Base-by-base conservation (phyloP, 2,888 invertebrate species). In the Cryptocephalus primarius region DNA sequence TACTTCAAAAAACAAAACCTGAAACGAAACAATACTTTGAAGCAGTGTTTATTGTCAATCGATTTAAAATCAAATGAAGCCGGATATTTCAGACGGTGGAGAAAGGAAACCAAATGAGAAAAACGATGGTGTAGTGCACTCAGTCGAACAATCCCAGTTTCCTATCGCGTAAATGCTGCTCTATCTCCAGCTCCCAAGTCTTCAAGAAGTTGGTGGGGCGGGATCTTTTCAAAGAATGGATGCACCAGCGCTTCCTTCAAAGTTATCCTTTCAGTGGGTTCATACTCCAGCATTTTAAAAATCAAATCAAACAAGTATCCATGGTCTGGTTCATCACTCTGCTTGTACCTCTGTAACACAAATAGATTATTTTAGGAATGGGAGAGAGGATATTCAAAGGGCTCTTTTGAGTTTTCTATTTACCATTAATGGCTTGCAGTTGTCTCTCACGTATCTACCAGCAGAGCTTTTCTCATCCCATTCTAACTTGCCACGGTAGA, bases 381-480 rank as follows among this genome's bases (percentile, higher is more conserved):
- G 22, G 22, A 22, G n/a, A n/a, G n/a, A n/a, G n/a, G n/a, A n/a
- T n/a, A n/a, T n/a, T n/a, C n/a, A n/a, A n/a, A n/a, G n/a, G 3
- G 22, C 22, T 22, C 22, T 22, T 22, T 6, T 4, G 3, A 22
- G 6, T 22, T 22, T 22, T 22, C 6, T 11, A 76, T 80, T 82
- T 72, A 93, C 93, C 76, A 83, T 76, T 59, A 99, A 74, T 46
- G 95, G 95, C 77, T 94, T 95, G 75, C 97, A 97, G 71, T 95
- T 95, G 70, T 96, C 95, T 62, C 94, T 80, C 39, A 99, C 97
- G 68, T 97, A 99, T 74, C 94, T 84, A 45, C 96, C 97, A 49
- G 94, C 92, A 43, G 91, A 88, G 65, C 91, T 92, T 68, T 93
- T 91, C 60, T 93, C 92, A 69, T 96, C 94, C 97, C 97, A 99